Evolutionary conservation across 2,797 vertebrate genomes (phyloP).

Genomic region (Bufotes viridis): DNA sequence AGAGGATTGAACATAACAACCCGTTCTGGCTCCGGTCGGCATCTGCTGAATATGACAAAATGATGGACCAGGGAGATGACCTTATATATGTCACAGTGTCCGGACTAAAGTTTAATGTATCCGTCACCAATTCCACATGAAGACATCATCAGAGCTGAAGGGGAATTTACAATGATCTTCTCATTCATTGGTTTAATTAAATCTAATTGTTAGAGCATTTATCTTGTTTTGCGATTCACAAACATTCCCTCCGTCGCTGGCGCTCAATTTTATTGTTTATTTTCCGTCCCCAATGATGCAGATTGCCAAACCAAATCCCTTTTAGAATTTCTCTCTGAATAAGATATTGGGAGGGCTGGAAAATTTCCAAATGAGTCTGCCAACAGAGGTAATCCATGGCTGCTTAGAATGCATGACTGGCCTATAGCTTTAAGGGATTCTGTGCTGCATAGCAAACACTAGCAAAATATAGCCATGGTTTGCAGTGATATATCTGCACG

Average conservation of each 20-base stretch:
- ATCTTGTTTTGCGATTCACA: constrained; percentile 66
- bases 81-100: background rate
- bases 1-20: background rate
- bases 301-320: constrained; percentile 69
- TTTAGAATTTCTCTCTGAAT: constrained; percentile 68
- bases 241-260: constrained; percentile 21
- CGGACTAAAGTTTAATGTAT: background rate
- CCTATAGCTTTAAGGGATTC: constrained; percentile 31
- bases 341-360: constrained; percentile 71
- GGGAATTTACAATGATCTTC: constrained; percentile 31
- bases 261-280: constrained; percentile 67
- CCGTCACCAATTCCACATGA: background rate
- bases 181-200: constrained; percentile 51
- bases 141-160: background rate
- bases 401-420: constrained; percentile 50
- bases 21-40: background rate
- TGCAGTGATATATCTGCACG: background rate
- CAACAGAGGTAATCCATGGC: constrained; percentile 56
- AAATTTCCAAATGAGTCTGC: constrained; percentile 65
- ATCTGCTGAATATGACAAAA: too few relatives aligned
- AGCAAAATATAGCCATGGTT: background rate
- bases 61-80: background rate
- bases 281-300: constrained; percentile 65
- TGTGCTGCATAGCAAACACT: constrained; percentile 35
- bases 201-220: constrained; percentile 63